Base-by-base conservation (phyloP, 2,113 vertebrate genomes). In the Dromiciops gliroides region DNA sequence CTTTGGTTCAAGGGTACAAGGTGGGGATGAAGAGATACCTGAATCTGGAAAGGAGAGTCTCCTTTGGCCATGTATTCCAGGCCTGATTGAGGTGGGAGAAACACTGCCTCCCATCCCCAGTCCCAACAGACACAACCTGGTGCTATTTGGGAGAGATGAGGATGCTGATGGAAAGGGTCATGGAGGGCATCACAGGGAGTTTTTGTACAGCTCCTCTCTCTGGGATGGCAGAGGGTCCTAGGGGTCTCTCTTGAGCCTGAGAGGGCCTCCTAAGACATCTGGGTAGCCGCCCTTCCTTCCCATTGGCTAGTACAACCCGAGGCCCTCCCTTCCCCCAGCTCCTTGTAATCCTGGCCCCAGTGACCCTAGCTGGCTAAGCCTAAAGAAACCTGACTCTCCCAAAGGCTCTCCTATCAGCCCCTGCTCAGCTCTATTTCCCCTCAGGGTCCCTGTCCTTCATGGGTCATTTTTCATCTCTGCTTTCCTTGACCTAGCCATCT, bases 401-500 rank as follows among this genome's bases (percentile, higher is more conserved):
- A 95, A 95, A 37, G 47, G 14, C 60, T 75, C 67, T 23, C n/a
- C 67, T 83, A 83, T 83, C 37, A 8, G 67, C 37, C 94, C 44
- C 0, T 28, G 96, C 96, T 97, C 94, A 89, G 95, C 96, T 97
- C 93, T 90, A 44, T 83, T 83, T 83, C 19, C 53, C 37, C 19
- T 8, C n/a, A 7, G 67, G 16, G 19, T 83, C 19, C 67, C 44
- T 2, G 4, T 95, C 94, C 90, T n/a, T 93, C n/a, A 22, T 95
- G 19, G 90, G 91, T 98, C 91, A 91, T 60, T 94, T 97, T 97
- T 97, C 97, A 93, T 89, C 52, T 51, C 92, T 1, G 31, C 91
- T 44, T 89, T 49, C 88, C 88, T 90, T 14, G 48, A 90, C 94
- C 75, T 53, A 14, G 60, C 52, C 37, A 24, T 44, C 44, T 67